Evolutionary conservation across 2,888 invertebrate genomes (phyloP), one percentile per base, ranked within the genome.

Genomic region (Thecophora atra): DNA sequence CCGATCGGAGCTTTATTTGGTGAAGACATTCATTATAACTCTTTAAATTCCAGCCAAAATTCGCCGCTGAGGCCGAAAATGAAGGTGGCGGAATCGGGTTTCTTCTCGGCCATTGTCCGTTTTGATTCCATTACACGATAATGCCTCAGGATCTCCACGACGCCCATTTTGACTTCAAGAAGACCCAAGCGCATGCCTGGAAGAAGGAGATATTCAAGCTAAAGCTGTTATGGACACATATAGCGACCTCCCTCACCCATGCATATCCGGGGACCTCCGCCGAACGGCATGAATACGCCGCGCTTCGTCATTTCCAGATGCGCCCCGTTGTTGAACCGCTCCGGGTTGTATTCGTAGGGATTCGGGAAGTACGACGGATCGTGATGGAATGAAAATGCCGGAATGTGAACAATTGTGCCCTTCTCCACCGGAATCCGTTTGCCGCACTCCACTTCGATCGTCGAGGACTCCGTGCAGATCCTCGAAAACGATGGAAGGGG

Each of bases 311-410:
- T 71, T 24, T 81, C 81, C 52, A 78, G 79, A 30, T 78, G 79
- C 58, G 76, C 77, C 68, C 87, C 86, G 6, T 84, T 82, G 21
- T 77, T 79, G 76, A 89, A 89, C 63, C 89, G 80, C 73, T 88
- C 88, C 0, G 89, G 89, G 76, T 89, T 87, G 77, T 89, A 90
- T 75, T 81, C 85, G 1, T 87, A 83, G 0, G 89, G 89, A 19
- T 89, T 80, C 0, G 88, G 87, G 77, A 83, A 89, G 76, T 87
- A 85, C 11, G 87, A 79, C 1, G 87, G 84, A 80, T 89, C 88
- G 44, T 81, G 82, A 70, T 89, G 89, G 47, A 44, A 79, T 24
- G 82, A 81, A 74, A 81, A 84, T 6, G 80, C 74, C 24, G 86
- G 84, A 60, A 85, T 79, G 71, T 79, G 77, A 15, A 83, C 73